These are phyloP conservation scores for Cephalopholis sonnerati DNA, from an alignment of 2,113 vertebrate species.

Conservation along the genomic window DNA sequence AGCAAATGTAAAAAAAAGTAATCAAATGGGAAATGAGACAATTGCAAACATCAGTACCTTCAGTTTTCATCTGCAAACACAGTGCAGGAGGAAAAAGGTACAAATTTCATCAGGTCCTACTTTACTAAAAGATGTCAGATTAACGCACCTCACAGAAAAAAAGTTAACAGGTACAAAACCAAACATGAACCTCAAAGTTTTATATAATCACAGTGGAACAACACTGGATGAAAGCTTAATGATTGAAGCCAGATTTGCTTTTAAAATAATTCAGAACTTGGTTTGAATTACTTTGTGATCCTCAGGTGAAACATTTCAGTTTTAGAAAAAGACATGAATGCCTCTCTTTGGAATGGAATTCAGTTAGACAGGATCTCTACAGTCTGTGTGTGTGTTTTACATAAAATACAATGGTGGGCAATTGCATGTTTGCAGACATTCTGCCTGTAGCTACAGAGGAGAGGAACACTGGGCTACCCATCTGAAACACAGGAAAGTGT, in stretches of 20 bases:
- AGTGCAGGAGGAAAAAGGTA: background rate
- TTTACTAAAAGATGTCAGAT: background rate
- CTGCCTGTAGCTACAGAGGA: constrained; percentile 15
- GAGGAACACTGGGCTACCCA: background rate
- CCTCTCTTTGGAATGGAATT: constrained; percentile 1
- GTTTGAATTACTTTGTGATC: background rate
- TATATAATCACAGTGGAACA: background rate
- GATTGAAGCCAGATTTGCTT: background rate
- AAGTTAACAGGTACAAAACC: background rate
- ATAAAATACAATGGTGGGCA: background rate
- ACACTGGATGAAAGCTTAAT: background rate
- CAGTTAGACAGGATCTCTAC: background rate
- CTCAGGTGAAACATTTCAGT: background rate
- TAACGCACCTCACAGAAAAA: background rate
- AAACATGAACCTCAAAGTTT: background rate
- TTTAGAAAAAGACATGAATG: background rate
- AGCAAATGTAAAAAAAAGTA: background rate
- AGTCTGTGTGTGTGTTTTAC: constrained; percentile 1
- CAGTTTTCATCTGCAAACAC: background rate
- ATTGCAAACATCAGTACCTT: background rate
- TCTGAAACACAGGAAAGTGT: constrained; percentile 23
- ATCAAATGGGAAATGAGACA: background rate
- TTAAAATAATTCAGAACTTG: background rate
- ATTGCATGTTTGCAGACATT: background rate
- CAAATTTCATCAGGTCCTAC: background rate